Conservation (phyloP, 2,797 vertebrate genomes). For the Artibeus lituratus region DNA sequence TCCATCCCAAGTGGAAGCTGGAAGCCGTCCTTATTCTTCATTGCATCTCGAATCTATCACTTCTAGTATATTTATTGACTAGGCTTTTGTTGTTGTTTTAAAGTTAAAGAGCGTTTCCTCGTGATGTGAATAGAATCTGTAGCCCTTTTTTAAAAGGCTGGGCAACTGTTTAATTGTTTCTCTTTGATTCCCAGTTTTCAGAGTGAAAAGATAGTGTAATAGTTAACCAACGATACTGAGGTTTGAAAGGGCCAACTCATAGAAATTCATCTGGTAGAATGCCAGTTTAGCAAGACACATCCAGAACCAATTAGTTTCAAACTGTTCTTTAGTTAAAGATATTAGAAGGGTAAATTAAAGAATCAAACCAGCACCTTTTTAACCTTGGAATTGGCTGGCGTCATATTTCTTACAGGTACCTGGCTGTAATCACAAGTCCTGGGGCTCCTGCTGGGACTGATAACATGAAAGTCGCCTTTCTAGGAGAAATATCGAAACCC, state of each 20-base stretch:
- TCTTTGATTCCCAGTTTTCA: slow-evolving; percentile 9
- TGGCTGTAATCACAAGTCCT: background rate
- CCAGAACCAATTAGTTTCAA: background rate
- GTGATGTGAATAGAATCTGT: background rate
- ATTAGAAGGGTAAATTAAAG: background rate
- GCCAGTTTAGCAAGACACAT: background rate
- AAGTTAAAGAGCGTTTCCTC: background rate
- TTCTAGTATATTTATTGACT: background rate
- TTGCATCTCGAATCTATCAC: background rate
- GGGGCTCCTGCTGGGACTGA: background rate
- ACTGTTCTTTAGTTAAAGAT: background rate
- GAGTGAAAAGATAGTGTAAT: background rate
- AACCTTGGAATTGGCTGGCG: background rate
- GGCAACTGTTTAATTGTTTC: background rate
- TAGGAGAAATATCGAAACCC: slow-evolving; percentile 11
- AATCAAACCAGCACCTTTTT: background rate
- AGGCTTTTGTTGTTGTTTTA: background rate
- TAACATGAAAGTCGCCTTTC: background rate
- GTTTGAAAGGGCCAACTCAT: background rate
- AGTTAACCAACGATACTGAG: background rate
- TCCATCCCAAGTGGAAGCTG: background rate
- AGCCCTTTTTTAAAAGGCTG: background rate
- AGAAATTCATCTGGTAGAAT: slow-evolving; percentile 35
- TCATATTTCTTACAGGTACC: background rate
- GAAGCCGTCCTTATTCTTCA: background rate